Base-by-base conservation (phyloP, 2,888 invertebrate genomes). In the Oxytorus armatus region DNA sequence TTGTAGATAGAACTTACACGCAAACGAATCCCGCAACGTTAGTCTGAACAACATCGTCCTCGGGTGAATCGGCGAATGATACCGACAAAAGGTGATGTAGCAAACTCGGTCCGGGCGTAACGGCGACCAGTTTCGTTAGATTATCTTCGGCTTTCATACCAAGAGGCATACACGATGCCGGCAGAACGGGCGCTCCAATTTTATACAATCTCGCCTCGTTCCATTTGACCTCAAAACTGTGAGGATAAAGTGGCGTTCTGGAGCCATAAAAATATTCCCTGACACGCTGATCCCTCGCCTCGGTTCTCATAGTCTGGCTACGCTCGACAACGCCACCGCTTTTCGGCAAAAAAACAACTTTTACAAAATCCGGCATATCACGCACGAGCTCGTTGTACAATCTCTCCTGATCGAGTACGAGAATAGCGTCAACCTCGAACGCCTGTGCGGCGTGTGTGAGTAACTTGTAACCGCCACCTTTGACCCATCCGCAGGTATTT, bases 401-500 rank as follows among this genome's bases (percentile, higher is more conserved):
- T 84, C 99, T 94, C 92, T 99, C 99, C 91, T 99, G 98, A 92
- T 99, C 99, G 82, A 99, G 91, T 0, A 99, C 99, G 85, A 99
- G 93, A 85, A 99, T 97, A 0, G 98, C 96, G 89, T 98, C 98
- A 1, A 98, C 98, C 93, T 98, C 98, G 92, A 99, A 99, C 0
- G 97, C 96, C 87, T 97, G 96, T 0, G 98, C 98, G 0, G 97
- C 96, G 87, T 97, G 96, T 1, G 97, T 95, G 10, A 99, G 92
- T 70, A 97, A 94, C 87, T 96, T 96, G 92, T 98, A 99, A 0
- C 99, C 99, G 0, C 94, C 95, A 0, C 96, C 97, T 92, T 98
- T 98, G 1, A 99, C 96, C 98, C 98, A 99, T 0, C 99, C 99
- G 86, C 98, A 98, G 0, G 99, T 99, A 92, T 99, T 99, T 83